Base-by-base conservation (phyloP, 2,113 vertebrate genomes). In the Spermophilus dauricus region DNA sequence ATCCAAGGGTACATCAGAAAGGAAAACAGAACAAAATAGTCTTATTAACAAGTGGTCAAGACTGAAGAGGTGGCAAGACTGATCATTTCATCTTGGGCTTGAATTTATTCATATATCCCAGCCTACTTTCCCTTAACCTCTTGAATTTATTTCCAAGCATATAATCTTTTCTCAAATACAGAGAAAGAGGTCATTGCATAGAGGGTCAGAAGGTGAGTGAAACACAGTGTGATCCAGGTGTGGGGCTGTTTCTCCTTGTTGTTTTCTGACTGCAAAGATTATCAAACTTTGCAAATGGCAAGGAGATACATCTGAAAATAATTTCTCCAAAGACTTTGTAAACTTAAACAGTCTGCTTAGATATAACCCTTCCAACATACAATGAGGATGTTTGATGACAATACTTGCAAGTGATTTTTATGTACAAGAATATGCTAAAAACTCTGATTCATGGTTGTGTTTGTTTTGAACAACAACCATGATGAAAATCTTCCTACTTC, bases 151-250 rank as follows among this genome's bases (percentile, higher is more conserved):
- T 92, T 95, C 34, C 11, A 95, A 83, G n/a, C 4, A 28, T 90
- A 58, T 80, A 90, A 89, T 91, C 20, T 96, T 97, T 87, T 70
- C 26, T 91, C 70, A 65, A 69, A 83, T 34, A 95, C 37, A 82
- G 63, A 90, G 39, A 91, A 92, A 93, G 12, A 94, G 24, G 70
- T n/a, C 16, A 67, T 11, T 92, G 51, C 48, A 69, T 42, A 78
- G 8, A 61, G 5, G 65, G 4, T 3, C 76, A 48, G 80, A 58
- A 84, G 87, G 45, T 42, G 12, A 94, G 17, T 42, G 18, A 78
- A 48, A 34, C 17, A 75, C 17, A 87, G 4, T 65, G 14, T 37
- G 10, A 94, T 72, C 14, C n/a, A 63, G 2, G 4, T 12, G n/a
- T 12, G 30, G 3, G n/a, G 81, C 7, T 34, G n/a, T 63, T 81